Conservation (phyloP, 1,140 invertebrate species). For the Alviniconcha marisindica region DNA sequence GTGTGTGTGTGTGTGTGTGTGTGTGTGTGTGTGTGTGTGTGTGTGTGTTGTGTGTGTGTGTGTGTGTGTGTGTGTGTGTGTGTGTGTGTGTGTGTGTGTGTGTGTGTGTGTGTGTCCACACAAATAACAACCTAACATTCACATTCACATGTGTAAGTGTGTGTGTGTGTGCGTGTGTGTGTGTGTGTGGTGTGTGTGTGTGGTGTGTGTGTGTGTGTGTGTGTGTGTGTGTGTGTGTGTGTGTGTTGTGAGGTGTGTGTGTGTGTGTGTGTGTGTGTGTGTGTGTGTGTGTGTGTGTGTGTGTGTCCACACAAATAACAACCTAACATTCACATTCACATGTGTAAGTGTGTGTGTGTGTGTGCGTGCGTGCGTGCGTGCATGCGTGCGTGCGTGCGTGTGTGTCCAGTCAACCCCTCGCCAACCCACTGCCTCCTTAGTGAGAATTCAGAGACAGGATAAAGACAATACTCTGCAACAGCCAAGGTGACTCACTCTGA, state of each 20-base stretch:
- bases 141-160: neutral
- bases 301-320: neutral
- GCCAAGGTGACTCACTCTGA: constrained; percentile 40
- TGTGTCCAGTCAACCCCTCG: neutral
- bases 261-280: neutral
- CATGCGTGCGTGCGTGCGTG: constrained; percentile 4
- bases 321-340: too few relatives aligned
- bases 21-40: too few relatives aligned
- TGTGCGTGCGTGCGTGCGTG: neutral
- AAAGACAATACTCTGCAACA: neutral
- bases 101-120: constrained; percentile 9
- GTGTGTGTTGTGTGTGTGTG: too few relatives aligned
- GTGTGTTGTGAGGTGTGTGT: too few relatives aligned
- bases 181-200: too few relatives aligned
- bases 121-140: too few relatives aligned
- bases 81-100: too few relatives aligned
- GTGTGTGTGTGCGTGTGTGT: neutral
- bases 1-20: too few relatives aligned
- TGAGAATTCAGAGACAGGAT: neutral
- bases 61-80: neutral
- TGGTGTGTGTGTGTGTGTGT: neutral
- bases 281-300: constrained; percentile 17
- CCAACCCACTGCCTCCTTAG: neutral
- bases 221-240: constrained; percentile 4
- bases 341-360: neutral